These are phyloP conservation scores for Axis porcinus DNA, from an alignment of 2,113 vertebrate species.

Conservation along the genomic window DNA sequence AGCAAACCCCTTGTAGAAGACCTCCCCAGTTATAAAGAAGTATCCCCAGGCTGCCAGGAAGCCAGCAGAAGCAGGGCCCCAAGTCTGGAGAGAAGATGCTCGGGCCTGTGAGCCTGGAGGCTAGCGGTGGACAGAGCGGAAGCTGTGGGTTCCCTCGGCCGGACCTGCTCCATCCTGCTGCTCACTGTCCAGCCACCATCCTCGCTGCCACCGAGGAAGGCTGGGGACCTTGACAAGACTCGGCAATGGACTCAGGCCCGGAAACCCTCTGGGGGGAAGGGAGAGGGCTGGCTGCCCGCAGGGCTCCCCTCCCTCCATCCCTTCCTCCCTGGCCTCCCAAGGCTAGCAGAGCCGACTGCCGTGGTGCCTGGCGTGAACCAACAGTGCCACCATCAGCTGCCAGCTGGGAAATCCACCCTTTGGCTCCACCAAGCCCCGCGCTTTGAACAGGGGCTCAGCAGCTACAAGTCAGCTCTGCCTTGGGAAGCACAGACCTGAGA, in stretches of 20 bases:
- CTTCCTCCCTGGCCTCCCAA: not conserved
- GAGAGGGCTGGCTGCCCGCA: not conserved
- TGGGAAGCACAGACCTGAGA: not conserved
- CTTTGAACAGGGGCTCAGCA: not conserved
- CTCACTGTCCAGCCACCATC: not conserved
- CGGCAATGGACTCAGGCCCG: not conserved
- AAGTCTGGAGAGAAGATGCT: not conserved
- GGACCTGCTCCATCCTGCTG: not conserved
- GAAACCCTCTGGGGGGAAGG: not conserved
- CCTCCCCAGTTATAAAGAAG: no score
- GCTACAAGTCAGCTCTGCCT: no score
- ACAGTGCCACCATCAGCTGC: conserved; percentile 43
- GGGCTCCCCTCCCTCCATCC: not conserved
- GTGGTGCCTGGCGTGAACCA: not conserved
- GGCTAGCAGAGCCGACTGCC: not conserved
- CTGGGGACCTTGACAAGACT: not conserved
- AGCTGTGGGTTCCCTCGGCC: not conserved
- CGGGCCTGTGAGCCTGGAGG: not conserved
- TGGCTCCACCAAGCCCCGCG: not conserved
- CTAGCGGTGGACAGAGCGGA: accelerated
- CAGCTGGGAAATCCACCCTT: not conserved
- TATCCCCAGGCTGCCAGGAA: not conserved
- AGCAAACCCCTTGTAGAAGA: not conserved
- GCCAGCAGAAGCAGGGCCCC: not conserved
- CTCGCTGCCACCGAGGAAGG: not conserved